phyloP scores from a whole-genome alignment of 1,140 invertebrate species.

The Potamilus streckersoni region DNA sequence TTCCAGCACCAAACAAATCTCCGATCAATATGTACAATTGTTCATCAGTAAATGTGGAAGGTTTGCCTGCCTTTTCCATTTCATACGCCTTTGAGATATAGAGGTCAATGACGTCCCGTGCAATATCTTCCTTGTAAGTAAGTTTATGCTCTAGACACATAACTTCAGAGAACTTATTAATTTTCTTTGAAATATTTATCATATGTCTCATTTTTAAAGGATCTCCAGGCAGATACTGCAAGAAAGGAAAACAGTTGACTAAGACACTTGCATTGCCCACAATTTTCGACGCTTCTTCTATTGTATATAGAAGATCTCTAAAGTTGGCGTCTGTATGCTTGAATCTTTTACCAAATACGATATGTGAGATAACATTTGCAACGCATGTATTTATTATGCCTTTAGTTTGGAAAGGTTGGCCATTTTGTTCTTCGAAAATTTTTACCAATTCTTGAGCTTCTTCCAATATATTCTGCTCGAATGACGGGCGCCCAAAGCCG shows the following conservation, averaged over 20 bases:
- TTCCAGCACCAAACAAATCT: constrained; percentile 89
- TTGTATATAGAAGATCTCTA: constrained; percentile 13
- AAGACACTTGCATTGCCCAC: constrained; percentile 12
- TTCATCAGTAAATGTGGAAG: background rate
- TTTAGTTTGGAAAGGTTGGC: constrained; percentile 19
- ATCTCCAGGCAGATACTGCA: constrained; percentile 41
- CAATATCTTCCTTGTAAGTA: background rate
- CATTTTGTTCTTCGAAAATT: background rate
- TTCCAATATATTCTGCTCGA: background rate
- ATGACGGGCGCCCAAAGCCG: background rate
- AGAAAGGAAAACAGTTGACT: constrained; percentile 36
- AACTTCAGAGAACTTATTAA: too few relatives aligned
- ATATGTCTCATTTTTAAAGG: constrained; percentile 29
- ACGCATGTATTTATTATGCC: constrained; percentile 48
- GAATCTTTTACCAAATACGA: constrained; percentile 76
- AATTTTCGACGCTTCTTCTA: constrained; percentile 17
- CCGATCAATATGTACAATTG: constrained; percentile 48
- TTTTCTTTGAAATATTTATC: background rate
- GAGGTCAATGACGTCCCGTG: too few relatives aligned
- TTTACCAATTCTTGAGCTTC: background rate
- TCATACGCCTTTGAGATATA: too few relatives aligned
- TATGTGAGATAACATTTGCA: too few relatives aligned
- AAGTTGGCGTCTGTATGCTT: constrained; percentile 67
- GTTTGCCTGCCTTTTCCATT: background rate
- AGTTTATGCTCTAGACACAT: too few relatives aligned